Evolutionary conservation across 1,140 invertebrate genomes (phyloP).

Genomic region (Macrocentrus cingulum): DNA sequence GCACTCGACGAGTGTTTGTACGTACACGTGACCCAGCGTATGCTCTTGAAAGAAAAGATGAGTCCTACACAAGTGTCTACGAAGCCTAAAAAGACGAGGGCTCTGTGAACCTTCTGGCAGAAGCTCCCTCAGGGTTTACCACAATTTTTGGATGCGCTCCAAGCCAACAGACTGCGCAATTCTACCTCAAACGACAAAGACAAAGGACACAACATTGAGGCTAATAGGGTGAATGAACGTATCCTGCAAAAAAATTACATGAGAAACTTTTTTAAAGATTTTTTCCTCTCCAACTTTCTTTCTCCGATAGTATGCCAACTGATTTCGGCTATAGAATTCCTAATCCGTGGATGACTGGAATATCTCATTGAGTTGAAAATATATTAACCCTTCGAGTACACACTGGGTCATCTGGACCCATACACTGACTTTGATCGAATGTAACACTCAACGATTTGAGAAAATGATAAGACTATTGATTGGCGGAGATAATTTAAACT

Average conservation of each 20-base stretch:
- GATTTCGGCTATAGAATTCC: no score
- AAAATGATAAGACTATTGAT: no score
- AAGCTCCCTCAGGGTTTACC: not conserved
- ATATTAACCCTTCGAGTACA: no score
- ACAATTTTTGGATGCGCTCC: constrained; percentile 9
- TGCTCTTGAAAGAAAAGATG: not conserved
- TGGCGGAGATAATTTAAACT: no score
- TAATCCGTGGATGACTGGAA: no score
- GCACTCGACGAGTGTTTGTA: constrained; percentile 5
- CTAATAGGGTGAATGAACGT: constrained; percentile 5
- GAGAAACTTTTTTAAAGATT: not conserved
- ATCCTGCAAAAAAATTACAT: not conserved
- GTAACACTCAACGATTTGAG: no score
- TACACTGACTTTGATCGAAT: no score
- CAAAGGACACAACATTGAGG: constrained; percentile 1
- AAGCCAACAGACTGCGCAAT: not conserved
- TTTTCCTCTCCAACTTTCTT: not conserved
- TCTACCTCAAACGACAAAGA: constrained; percentile 5
- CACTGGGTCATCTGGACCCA: no score
- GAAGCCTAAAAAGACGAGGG: not conserved
- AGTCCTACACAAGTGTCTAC: not conserved
- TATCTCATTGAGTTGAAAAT: no score
- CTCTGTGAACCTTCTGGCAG: not conserved
- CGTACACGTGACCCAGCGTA: constrained; percentile 6
- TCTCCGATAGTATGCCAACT: no score